phyloP scores from a whole-genome alignment of 2,113 vertebrate species.

The human region DNA sequence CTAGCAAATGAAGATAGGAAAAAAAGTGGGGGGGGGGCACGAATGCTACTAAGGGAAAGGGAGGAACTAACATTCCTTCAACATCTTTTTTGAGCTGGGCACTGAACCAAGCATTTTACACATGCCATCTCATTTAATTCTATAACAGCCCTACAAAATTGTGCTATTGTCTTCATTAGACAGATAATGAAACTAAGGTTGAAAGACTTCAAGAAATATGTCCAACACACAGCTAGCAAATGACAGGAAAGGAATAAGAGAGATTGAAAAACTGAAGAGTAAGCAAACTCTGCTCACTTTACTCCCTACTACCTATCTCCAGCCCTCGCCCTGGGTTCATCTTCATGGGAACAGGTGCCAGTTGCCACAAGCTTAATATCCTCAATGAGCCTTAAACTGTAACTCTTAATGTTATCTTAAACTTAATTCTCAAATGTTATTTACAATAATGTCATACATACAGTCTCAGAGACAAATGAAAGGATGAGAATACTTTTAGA shows the following conservation, averaged over 20 bases:
- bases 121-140: not conserved
- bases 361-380: not conserved
- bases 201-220: not conserved
- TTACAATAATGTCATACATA: not conserved
- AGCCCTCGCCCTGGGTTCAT: not conserved
- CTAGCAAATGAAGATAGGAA: not conserved
- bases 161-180: not conserved
- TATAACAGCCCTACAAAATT: not conserved
- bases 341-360: not conserved
- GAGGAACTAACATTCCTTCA: not conserved
- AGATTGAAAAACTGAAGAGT: not conserved
- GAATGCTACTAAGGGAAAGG: not conserved
- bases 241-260: not conserved
- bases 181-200: not conserved
- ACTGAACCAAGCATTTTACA: slow-evolving; percentile 14
- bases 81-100: not conserved
- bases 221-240: not conserved
- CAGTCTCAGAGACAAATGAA: slow-evolving; percentile 9
- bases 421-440: not conserved
- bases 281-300: not conserved
- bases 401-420: not conserved
- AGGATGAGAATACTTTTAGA: not conserved
- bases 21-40: not conserved
- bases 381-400: not conserved
- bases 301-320: not conserved